phyloP scores from a whole-genome alignment of 2,888 invertebrate species.

The Conomelus anceps region DNA sequence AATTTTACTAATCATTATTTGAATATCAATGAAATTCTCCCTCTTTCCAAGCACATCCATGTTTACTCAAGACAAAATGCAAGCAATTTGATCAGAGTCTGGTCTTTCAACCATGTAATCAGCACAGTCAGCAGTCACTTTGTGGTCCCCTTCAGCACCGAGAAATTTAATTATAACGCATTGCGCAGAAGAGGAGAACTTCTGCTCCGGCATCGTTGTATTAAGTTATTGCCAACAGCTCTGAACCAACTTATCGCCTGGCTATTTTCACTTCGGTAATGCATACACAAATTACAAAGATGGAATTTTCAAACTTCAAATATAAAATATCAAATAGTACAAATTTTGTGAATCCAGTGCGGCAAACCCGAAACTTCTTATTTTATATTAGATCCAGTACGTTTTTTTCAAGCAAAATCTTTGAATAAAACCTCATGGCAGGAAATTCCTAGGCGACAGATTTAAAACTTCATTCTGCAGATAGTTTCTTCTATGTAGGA shows the following conservation, averaged over 20 bases:
- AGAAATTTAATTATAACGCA: not conserved
- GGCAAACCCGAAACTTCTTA: too few species aligned
- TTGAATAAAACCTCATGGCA: too few species aligned
- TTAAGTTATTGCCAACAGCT: not conserved
- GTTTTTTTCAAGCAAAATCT: too few species aligned
- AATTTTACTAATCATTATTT: too few species aligned
- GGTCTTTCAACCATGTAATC: not conserved
- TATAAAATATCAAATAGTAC: too few species aligned
- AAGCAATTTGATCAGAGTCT: not conserved
- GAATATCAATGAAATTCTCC: not conserved
- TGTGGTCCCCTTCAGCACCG: not conserved
- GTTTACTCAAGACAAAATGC: not conserved
- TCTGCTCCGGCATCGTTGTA: not conserved
- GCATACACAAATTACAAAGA: not conserved
- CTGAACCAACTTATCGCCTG: not conserved
- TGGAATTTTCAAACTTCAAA: not conserved
- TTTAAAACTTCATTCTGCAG: too few species aligned
- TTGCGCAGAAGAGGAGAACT: not conserved
- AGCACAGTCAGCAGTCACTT: not conserved
- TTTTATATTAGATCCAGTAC: too few species aligned
- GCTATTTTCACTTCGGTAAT: not conserved
- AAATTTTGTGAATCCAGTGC: not conserved
- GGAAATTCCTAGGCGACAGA: too few species aligned
- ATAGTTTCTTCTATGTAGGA: too few species aligned
- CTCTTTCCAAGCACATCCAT: not conserved